Evolutionary conservation across 2,797 vertebrate species (phyloP).

Genomic region (Peromyscus attwateri): DNA sequence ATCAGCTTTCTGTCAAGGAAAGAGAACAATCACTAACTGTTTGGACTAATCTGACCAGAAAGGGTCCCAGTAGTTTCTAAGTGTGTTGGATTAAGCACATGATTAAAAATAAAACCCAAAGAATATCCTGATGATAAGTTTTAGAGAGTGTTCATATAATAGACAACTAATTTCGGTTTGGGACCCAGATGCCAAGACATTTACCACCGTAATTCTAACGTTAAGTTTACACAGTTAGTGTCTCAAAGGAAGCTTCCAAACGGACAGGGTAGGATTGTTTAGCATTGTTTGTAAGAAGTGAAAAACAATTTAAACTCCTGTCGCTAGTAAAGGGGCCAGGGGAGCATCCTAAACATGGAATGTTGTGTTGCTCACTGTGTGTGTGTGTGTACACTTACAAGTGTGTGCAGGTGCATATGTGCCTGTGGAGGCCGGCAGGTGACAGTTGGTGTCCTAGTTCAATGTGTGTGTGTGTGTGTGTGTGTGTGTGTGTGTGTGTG

Average conservation of each 20-base stretch:
- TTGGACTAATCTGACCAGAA: slow-evolving; percentile 79
- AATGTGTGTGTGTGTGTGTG: background rate
- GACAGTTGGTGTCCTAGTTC: no score
- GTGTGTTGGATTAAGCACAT: slow-evolving; percentile 79
- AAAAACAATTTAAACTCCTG: background rate
- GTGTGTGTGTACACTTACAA: background rate
- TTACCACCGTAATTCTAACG: background rate
- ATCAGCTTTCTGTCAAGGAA: slow-evolving; percentile 80
- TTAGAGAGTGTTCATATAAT: slow-evolving; percentile 39
- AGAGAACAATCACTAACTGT: slow-evolving; percentile 82
- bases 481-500: background rate
- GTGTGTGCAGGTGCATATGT: no score
- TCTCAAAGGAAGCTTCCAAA: slow-evolving; percentile 38
- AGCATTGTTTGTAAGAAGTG: background rate
- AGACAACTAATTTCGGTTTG: background rate
- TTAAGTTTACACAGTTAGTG: slow-evolving; percentile 15
- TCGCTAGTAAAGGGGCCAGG: background rate
- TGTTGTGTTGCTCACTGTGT: background rate
- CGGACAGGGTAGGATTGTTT: background rate
- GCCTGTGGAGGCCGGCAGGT: no score
- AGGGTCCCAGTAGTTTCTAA: slow-evolving; percentile 67
- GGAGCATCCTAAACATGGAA: background rate
- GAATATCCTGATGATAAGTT: slow-evolving; percentile 54
- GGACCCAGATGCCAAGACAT: background rate
- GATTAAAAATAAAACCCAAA: slow-evolving; percentile 78